phyloP scores from a whole-genome alignment of 2,113 vertebrate genomes.

The Felis chaus region DNA sequence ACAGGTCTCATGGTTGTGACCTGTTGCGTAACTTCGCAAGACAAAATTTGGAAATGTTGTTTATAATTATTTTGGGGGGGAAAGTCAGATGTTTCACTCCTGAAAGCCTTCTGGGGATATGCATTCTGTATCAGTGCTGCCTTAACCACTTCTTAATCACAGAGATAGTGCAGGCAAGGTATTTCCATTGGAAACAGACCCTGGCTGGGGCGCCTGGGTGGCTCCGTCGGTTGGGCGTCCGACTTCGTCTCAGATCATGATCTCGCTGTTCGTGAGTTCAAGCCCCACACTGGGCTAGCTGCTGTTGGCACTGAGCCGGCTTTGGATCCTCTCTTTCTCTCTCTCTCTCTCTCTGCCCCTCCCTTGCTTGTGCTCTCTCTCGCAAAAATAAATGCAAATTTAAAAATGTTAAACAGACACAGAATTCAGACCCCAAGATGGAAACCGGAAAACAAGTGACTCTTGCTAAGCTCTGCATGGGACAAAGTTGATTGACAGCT shows the following conservation, averaged over 20 bases:
- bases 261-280: too few relatives aligned
- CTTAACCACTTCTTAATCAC: neutral
- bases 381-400: too few relatives aligned
- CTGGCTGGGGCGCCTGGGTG: too few relatives aligned
- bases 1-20: neutral
- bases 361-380: too few relatives aligned
- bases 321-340: too few relatives aligned
- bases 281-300: too few relatives aligned
- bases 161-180: rapidly evolving
- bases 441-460: neutral
- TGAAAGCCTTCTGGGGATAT: neutral
- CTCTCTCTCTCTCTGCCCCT: too few relatives aligned
- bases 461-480: rapidly evolving
- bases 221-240: too few relatives aligned
- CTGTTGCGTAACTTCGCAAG: neutral
- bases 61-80: neutral
- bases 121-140: neutral
- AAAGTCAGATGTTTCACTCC: neutral
- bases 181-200: neutral
- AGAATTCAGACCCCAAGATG: neutral
- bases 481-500: neutral
- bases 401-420: too few relatives aligned
- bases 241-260: too few relatives aligned
- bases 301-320: too few relatives aligned
- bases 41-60: neutral